Base-by-base conservation (phyloP, 2,797 vertebrate species). In the Acridotheres tristis region DNA sequence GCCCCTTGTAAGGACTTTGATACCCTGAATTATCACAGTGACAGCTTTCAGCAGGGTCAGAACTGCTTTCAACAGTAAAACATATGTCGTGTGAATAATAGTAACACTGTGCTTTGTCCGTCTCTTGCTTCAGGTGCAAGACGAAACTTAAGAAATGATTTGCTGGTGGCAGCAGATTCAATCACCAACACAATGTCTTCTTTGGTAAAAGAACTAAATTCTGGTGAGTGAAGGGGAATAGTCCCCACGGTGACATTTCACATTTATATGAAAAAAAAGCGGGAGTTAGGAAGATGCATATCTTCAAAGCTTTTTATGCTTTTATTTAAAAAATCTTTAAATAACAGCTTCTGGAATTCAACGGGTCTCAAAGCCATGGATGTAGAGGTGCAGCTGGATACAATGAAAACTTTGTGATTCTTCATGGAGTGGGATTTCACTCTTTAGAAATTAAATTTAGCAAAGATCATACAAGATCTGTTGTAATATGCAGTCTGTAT, bases 171-270 rank as follows among this genome's bases (percentile, higher is more conserved):
- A 96, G 99, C 99, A 78, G 99, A 99, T 98, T 99, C 99, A 83
- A 99, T 99, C 96, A 99, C 99, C 91, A 99, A 99, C 96, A 99
- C 99, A 62, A 99, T 99, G 99, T 99, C 99, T 38, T 99, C 99
- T 69, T 97, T 99, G 51, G 99, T 99, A 83, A 99, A 98, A 97
- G 99, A 99, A 93, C 98, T 99, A 32, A 99, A 99, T 96, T 99
- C 99, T 67, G 99, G 99, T 99, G 94, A 95, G 97, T 93, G 91
- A 63, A 54, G 11, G 18, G 45, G 40, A 59, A 18, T 67, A 55
- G 36, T 69, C 34, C 8, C 10, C 47, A 27, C 34, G 26, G 1
- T 69, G 57, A 38, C 38, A 26, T 77, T 91, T 81, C 40, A 40
- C 7, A 4, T 61, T 10, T 47, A 8, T 61, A 34, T 63, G 27